Conservation (phyloP, 1,140 invertebrate species). For the Oreohelix idahoensis region DNA sequence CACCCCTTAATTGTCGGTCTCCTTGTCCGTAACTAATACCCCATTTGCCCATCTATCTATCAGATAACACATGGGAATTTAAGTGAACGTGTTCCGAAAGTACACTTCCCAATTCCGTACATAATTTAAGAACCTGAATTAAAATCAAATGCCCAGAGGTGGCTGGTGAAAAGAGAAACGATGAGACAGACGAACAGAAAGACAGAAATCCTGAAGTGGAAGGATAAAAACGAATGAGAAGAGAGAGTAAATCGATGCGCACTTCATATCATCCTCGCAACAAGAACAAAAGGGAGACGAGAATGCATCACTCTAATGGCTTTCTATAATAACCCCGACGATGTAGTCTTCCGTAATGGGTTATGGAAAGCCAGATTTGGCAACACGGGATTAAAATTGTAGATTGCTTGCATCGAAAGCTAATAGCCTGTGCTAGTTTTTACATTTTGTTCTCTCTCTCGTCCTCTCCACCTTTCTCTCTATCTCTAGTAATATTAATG, state of each 20-base stretch:
- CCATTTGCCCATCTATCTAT: no score
- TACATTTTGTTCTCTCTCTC: neutral
- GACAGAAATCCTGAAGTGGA: neutral
- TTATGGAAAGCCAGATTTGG: neutral
- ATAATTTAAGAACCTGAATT: neutral
- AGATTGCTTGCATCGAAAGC: neutral
- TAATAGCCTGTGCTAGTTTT: neutral
- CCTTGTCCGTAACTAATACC: no score
- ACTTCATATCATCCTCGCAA: neutral
- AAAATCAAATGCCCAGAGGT: neutral
- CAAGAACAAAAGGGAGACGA: neutral
- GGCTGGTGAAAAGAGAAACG: neutral
- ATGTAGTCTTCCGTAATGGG: neutral
- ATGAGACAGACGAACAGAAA: neutral
- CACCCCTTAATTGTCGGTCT: no score
- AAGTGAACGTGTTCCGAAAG: no score
- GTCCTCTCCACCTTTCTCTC: neutral
- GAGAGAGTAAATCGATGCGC: neutral
- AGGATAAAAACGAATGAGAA: neutral
- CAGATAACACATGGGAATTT: no score
- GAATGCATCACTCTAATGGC: constrained; percentile 12
- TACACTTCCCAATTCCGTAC: neutral
- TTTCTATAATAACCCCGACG: neutral
- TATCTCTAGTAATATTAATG: no score
- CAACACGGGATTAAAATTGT: neutral